Evolutionary conservation across 2,888 invertebrate species (phyloP).

Genomic region (Oscheius sp.): DNA sequence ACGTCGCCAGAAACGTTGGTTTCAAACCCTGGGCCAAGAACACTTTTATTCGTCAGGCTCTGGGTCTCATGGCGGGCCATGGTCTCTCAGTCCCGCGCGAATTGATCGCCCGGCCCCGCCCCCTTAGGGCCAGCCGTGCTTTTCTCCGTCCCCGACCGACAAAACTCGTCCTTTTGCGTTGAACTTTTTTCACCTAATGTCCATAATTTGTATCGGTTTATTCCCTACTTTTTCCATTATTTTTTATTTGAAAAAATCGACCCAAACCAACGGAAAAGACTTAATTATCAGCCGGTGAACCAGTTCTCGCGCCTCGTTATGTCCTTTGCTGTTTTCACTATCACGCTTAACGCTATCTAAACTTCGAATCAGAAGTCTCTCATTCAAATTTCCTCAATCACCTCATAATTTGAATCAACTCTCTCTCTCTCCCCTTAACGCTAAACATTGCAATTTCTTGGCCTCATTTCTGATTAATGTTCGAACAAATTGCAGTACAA

Average conservation of each 20-base stretch:
- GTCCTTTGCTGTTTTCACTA: background rate
- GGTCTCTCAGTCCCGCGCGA: conserved; percentile 21
- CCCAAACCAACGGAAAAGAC: too few relatives aligned
- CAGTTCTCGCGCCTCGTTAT: background rate
- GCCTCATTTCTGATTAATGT: too few relatives aligned
- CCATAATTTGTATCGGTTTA: background rate
- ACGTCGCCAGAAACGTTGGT: background rate
- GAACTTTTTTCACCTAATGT: background rate
- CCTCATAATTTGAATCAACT: too few relatives aligned
- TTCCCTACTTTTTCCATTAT: background rate
- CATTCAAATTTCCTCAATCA: too few relatives aligned
- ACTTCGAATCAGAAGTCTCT: too few relatives aligned
- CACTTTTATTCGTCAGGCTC: conserved; percentile 22
- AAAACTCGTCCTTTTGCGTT: background rate
- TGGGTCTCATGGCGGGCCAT: background rate
- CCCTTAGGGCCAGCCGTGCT: conserved; percentile 26
- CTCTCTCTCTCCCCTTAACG: too few relatives aligned
- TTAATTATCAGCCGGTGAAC: background rate
- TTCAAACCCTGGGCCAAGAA: conserved; percentile 10
- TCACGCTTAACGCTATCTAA: too few relatives aligned
- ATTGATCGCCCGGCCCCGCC: conserved; percentile 27
- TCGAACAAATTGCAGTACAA: too few relatives aligned
- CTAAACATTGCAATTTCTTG: too few relatives aligned
- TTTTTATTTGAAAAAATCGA: too few relatives aligned
- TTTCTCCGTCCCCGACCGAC: conserved; percentile 9